Evolutionary conservation across 2,797 vertebrate species (phyloP), one percentile per base, ranked within the genome.

Genomic region (Antrozous pallidus): DNA sequence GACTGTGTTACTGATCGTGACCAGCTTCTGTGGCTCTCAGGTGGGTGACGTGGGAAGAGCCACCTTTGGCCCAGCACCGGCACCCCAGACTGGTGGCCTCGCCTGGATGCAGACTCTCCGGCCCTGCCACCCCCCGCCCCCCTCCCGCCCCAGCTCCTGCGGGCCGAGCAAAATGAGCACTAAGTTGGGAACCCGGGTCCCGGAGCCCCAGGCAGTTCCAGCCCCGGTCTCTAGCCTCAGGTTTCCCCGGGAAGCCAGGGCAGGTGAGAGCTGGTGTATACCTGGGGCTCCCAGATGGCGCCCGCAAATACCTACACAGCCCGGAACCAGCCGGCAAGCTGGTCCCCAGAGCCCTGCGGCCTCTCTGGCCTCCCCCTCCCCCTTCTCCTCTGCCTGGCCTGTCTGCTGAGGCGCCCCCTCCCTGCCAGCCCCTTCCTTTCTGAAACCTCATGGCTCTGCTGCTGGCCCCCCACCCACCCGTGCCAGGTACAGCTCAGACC

Each of bases 1-100:
- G 98, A 98, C 97, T 98, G 98, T 93, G 97, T 97, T 97, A 98
- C 98, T 97, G 98, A 98, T 98, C 96, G 86, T 95, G 94, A 97
- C 77, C 97, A 98, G 96, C 96, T 96, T 96, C 96, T 94, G 94
- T 63, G 96, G 96, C 94, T 90, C 91, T 74, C 78, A 65, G 97
- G 98, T 97, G 97, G 97, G 97, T 96, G 94, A 61, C 40, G 31
- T 77, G 80, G 42, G 69, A 84, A 94, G 77, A 94, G 65, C 78
- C 93, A 96, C 95, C 95, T 92, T 85, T 96, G 90, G 86, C 86
- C 40, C 90, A 80, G 78, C 89, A 93, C 67, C 40, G 67, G 81
- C 47, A 49, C 89, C 88, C 42, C 90, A 78, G 78, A 93, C 67
- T n/a, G 67, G 81, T 51, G 87, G 87, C 93, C 89, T 98, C 47